These are phyloP conservation scores for Chloroceryle amazona DNA, from an alignment of 2,797 vertebrate genomes.

Conservation along the genomic window DNA sequence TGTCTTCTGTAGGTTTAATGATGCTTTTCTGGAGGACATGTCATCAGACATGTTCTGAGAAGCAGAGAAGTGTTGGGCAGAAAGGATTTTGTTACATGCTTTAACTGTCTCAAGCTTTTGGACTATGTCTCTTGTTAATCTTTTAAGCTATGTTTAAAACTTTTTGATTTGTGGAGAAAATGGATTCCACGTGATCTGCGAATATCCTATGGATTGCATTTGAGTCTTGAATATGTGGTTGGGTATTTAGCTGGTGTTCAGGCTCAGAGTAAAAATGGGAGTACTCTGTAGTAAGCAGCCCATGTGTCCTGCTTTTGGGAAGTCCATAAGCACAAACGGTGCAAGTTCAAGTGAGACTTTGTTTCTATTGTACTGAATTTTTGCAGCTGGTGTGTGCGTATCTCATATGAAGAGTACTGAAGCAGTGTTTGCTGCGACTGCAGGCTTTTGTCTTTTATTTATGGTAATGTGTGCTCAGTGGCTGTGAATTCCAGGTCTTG, in stretches of 20 bases:
- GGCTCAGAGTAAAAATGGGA: neutral
- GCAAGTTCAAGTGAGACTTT: neutral
- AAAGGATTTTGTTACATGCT: neutral
- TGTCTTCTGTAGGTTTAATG: neutral
- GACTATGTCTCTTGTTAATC: accelerated
- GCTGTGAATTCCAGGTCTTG: neutral
- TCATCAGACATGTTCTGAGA: neutral
- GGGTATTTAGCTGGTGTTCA: neutral
- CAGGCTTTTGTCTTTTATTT: neutral
- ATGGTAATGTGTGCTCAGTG: neutral
- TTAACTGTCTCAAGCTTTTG: neutral
- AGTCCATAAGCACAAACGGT: neutral
- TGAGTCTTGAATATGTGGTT: neutral
- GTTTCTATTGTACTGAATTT: neutral
- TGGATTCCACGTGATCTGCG: neutral
- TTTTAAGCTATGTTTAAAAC: neutral
- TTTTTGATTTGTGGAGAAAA: neutral
- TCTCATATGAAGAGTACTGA: neutral
- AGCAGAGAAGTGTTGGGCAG: neutral
- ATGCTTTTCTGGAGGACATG: neutral
- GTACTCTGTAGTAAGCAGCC: neutral
- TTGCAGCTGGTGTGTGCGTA: accelerated
- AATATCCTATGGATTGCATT: neutral
- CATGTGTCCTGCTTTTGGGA: neutral
- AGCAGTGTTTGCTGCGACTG: neutral